A percentile compares a stretch with the other conserved stretches of the same genome.
phyloP scores from a whole-genome alignment of 2,113 vertebrate species.

The Toxotes jaculatrix region DNA sequence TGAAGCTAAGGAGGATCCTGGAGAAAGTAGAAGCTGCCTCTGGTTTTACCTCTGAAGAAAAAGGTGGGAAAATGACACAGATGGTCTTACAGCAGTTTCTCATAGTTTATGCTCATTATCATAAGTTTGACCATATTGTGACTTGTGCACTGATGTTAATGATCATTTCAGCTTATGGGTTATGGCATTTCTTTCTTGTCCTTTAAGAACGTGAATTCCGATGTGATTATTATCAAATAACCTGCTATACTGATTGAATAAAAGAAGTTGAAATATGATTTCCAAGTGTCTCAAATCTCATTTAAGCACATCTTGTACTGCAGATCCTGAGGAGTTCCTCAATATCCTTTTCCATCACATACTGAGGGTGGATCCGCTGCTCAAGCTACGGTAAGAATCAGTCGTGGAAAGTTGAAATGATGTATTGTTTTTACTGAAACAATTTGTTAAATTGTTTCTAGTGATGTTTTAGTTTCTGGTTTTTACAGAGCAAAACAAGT shows the following conservation, averaged over 20 bases:
- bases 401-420: background rate
- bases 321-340: conserved; percentile 98
- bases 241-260: background rate
- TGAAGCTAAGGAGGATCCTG: conserved; percentile 98
- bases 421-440: background rate
- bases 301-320: conserved; percentile 38
- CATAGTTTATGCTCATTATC: background rate
- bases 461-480: background rate
- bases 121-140: background rate
- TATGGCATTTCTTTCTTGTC: background rate
- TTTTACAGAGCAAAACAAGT: background rate
- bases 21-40: conserved; percentile 98
- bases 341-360: conserved; percentile 99
- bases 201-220: background rate
- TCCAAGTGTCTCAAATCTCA: conserved; percentile 9
- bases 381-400: conserved; percentile 91
- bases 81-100: background rate
- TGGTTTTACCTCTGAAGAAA: conserved; percentile 99
- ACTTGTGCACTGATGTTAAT: background rate
- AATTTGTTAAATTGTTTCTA: background rate
- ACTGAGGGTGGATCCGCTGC: conserved; percentile 94
- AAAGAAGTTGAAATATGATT: background rate
- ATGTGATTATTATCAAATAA: background rate
- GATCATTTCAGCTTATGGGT: background rate
- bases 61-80: conserved; percentile 84